A percentile compares a stretch with the other conserved stretches of the same genome.
Evolutionary conservation across 2,113 vertebrate species (phyloP).

Genomic region (Laterallus jamaicensis): DNA sequence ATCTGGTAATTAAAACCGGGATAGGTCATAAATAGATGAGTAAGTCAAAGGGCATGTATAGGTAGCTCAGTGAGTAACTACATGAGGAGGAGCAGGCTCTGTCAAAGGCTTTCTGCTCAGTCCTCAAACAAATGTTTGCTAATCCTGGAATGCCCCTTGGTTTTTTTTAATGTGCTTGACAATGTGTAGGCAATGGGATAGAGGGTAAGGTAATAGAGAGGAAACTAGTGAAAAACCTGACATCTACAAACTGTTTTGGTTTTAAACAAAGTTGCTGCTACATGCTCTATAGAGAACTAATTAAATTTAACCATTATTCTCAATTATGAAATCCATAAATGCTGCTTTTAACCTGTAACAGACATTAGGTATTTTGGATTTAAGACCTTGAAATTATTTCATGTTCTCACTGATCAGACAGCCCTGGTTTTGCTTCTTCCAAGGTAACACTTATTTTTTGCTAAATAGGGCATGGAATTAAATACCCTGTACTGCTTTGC

Average conservation of each 20-base stretch:
- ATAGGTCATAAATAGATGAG: neutral
- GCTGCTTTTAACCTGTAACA: neutral
- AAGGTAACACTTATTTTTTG: neutral
- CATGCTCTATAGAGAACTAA: neutral
- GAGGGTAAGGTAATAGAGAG: neutral
- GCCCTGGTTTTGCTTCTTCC: neutral
- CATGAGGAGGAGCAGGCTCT: rapidly evolving
- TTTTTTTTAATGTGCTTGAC: neutral
- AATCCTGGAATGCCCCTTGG: neutral
- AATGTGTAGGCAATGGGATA: rapidly evolving
- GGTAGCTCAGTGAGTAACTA: neutral
- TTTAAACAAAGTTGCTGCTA: neutral
- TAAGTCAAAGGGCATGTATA: neutral
- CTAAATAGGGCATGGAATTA: neutral
- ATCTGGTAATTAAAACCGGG: neutral
- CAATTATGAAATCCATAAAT: neutral
- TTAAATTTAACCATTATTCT: neutral
- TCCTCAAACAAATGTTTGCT: neutral
- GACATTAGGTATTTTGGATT: neutral
- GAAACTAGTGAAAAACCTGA: rapidly evolving
- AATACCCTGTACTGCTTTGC: neutral
- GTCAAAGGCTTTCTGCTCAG: neutral
- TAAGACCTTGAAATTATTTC: neutral
- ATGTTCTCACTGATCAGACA: neutral
- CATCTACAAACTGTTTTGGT: neutral